Percentiles rank a stretch among this genome's conserved stretches.
Evolutionary conservation across 2,797 vertebrate species (phyloP).

Genomic region (Acrocephalus scirpaceus): DNA sequence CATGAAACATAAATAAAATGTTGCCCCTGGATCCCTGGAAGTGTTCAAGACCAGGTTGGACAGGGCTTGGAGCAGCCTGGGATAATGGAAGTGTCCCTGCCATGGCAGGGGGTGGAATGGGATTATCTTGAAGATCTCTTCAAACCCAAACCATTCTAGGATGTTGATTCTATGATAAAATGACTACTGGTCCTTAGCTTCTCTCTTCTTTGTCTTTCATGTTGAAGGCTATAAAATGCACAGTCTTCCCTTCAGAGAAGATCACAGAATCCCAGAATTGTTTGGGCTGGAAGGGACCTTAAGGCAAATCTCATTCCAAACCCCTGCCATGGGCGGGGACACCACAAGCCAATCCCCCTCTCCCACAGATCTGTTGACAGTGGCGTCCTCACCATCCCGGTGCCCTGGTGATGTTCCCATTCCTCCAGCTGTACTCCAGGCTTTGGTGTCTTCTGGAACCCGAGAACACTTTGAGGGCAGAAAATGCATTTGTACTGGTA

Average conservation of each 20-base stretch:
- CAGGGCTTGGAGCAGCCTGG: accelerated
- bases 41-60: background rate
- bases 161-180: background rate
- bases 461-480: background rate
- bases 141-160: background rate
- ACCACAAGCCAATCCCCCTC: background rate
- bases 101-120: background rate
- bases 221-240: background rate
- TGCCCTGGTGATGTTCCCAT: accelerated
- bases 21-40: background rate
- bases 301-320: background rate
- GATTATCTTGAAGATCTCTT: background rate
- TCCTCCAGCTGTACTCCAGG: background rate
- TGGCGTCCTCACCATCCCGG: background rate
- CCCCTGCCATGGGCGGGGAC: background rate
- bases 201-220: background rate
- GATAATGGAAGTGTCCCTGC: accelerated
- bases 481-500: background rate
- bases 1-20: background rate
- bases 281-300: background rate
- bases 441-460: background rate
- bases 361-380: background rate
- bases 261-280: background rate
- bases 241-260: background rate
- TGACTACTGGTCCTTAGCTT: background rate